Evolutionary conservation across 1,140 invertebrate genomes (phyloP).

Genomic region (Rhynchophorus ferrugineus): DNA sequence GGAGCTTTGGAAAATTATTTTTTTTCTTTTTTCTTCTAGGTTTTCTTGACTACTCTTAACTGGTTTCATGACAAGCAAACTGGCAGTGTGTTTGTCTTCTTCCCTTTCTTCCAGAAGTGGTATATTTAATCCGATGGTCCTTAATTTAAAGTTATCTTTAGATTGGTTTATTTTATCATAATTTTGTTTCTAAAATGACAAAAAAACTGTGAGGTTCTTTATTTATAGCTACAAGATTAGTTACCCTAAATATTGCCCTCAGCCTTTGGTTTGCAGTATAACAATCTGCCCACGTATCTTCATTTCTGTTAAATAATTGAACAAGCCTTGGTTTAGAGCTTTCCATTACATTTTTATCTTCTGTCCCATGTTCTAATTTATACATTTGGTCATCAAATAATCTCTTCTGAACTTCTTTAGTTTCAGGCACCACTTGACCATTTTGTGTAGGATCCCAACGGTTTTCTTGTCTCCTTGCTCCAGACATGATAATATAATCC

Average conservation of each 20-base stretch:
- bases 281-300: constrained; percentile 78
- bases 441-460: constrained; percentile 96
- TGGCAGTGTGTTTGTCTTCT: constrained; percentile 72
- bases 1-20: constrained; percentile 42
- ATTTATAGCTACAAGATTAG: constrained; percentile 19
- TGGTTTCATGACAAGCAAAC: constrained; percentile 60
- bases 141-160: constrained; percentile 63
- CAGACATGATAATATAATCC: constrained; percentile 93
- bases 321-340: constrained; percentile 62
- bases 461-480: constrained; percentile 92
- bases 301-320: constrained; percentile 69
- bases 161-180: constrained; percentile 63
- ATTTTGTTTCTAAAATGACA: constrained; percentile 60
- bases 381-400: constrained; percentile 95
- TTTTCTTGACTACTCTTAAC: constrained; percentile 46
- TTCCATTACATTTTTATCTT: constrained; percentile 69
- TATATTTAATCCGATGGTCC: constrained; percentile 72
- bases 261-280: constrained; percentile 80
- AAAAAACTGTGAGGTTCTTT: constrained; percentile 3
- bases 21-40: constrained; percentile 44
- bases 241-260: constrained; percentile 76
- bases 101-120: constrained; percentile 67
- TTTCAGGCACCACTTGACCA: constrained; percentile 87
- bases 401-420: constrained; percentile 79
- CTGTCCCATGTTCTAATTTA: constrained; percentile 83